Evolutionary conservation across 2,888 invertebrate species (phyloP).

Genomic region (Parochlus steinenii): DNA sequence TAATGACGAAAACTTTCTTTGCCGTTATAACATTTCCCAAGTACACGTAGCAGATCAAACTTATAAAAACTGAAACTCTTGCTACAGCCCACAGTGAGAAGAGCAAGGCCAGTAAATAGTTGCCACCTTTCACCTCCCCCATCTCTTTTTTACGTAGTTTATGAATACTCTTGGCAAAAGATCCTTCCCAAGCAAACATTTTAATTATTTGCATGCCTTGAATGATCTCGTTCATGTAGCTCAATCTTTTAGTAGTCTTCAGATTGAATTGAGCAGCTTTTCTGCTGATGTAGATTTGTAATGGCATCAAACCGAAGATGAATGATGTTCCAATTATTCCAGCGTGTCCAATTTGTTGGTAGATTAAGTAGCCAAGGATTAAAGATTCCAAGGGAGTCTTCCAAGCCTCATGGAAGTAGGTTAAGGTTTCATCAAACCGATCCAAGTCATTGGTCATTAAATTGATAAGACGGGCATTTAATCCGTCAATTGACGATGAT

Average conservation of each 20-base stretch:
- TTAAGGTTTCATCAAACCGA: slow-evolving; percentile 75
- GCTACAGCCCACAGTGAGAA: slow-evolving; percentile 60
- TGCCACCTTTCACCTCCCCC: slow-evolving; percentile 45
- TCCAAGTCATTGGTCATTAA: slow-evolving; percentile 92
- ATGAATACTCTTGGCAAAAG: slow-evolving; percentile 56
- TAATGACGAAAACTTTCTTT: slow-evolving; percentile 60
- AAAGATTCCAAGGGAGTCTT: slow-evolving; percentile 56
- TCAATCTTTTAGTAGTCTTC: slow-evolving; percentile 62
- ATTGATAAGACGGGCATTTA: slow-evolving; percentile 63
- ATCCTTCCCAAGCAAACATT: slow-evolving; percentile 79
- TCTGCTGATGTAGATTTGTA: slow-evolving; percentile 55
- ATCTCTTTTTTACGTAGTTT: slow-evolving; percentile 57
- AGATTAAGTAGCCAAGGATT: slow-evolving; percentile 35
- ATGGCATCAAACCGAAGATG: slow-evolving; percentile 53
- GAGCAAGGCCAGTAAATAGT: slow-evolving; percentile 48
- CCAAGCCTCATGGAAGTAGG: slow-evolving; percentile 84
- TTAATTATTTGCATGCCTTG: slow-evolving; percentile 72
- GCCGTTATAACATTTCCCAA: slow-evolving; percentile 50
- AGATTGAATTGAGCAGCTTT: slow-evolving; percentile 46
- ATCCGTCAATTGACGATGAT: slow-evolving; percentile 69
- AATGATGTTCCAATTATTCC: slow-evolving; percentile 53
- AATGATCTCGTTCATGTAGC: slow-evolving; percentile 82
- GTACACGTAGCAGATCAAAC: slow-evolving; percentile 50
- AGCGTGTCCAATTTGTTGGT: slow-evolving; percentile 41
- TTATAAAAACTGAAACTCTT: slow-evolving; percentile 60